Base-by-base conservation (phyloP, 2,888 invertebrate species). In the Plemyria rubiginata region DNA sequence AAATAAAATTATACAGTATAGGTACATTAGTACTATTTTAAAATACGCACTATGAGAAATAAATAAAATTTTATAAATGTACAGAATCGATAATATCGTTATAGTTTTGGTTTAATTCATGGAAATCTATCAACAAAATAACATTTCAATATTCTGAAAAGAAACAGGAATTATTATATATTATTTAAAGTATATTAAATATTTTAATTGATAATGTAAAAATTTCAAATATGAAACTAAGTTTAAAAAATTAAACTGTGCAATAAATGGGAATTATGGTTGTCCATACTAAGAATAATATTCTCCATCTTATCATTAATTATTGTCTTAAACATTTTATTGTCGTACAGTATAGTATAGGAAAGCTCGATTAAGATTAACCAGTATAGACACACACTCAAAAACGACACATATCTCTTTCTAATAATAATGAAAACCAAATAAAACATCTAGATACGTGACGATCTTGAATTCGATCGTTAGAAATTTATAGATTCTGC, bases 321-420 rank as follows among this genome's bases (percentile, higher is more conserved):
- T 71, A 70, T 71, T 71, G 70, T 71, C 70, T 53, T 68, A 66
- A 38, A 54, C 41, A 46, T 52, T 53, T 78, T 88, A 89, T 88
- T 90, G 89, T 90, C 88, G 74, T 85, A 84, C 73, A 56, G 66
- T 68, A n/a, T n/a, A 77, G 79, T 79, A 76, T 86, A 84, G 81
- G 82, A 88, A 91, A 91, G 91, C 90, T 91, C 91, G 88, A 82
- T 84, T 84, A 79, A 76, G 74, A 80, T 75, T 75, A 77, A 76
- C 69, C 76, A 76, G 74, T 79, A 70, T 65, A 65, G 28, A 22
- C 36, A 46, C 40, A 6, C 49, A 40, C 56, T 60, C 43, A 58
- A 54, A 61, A 54, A 36, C 13, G 12, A 38, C 22, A 22, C 38
- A 22, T 13, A 22, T 46, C 12, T 6, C 11, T 29, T 49, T 49